A percentile compares a stretch with the other conserved stretches of the same genome.
phyloP scores from a whole-genome alignment of 2,888 invertebrate genomes.

The Megalurothrips usitatus region DNA sequence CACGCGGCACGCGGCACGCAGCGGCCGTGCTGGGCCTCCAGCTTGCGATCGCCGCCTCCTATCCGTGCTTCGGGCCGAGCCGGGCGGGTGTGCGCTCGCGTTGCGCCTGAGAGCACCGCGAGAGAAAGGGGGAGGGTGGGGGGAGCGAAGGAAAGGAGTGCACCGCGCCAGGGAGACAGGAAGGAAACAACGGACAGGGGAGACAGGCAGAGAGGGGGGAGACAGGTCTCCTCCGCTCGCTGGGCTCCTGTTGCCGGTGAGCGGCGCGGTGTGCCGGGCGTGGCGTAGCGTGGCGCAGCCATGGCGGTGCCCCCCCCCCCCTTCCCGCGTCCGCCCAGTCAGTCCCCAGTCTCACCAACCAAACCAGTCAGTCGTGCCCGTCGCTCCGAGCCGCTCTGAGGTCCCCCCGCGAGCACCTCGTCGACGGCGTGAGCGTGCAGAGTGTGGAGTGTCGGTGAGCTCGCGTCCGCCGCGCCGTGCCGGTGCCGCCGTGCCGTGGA shows the following conservation, averaged over 20 bases:
- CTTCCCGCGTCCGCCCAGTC: not conserved
- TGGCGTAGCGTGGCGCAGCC: not conserved
- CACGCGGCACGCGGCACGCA: too few relatives aligned
- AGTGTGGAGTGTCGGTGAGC: not conserved
- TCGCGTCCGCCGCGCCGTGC: too few relatives aligned
- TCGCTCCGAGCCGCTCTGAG: not conserved
- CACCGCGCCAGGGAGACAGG: not conserved
- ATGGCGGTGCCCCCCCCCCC: not conserved
- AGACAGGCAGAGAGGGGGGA: slow-evolving; percentile 28
- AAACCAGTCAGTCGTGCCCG: not conserved
- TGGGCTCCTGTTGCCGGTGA: not conserved
- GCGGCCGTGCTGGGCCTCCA: not conserved
- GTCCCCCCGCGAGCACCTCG: not conserved
- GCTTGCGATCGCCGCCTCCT: not conserved
- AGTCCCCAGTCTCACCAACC: not conserved
- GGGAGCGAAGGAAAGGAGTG: not conserved
- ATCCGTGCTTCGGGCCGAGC: not conserved
- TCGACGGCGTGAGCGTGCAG: not conserved
- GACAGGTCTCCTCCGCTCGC: not conserved
- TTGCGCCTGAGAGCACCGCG: not conserved
- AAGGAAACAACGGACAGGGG: not conserved
- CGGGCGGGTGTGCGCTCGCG: not conserved
- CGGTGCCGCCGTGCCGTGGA: too few relatives aligned
- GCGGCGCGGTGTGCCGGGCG: not conserved
- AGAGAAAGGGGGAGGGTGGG: not conserved